Evolutionary conservation across 92 coral and sea anemone genomes (phyloP), one percentile per base, ranked within the genome.

Genomic region (Isaurus tuberculatus): DNA sequence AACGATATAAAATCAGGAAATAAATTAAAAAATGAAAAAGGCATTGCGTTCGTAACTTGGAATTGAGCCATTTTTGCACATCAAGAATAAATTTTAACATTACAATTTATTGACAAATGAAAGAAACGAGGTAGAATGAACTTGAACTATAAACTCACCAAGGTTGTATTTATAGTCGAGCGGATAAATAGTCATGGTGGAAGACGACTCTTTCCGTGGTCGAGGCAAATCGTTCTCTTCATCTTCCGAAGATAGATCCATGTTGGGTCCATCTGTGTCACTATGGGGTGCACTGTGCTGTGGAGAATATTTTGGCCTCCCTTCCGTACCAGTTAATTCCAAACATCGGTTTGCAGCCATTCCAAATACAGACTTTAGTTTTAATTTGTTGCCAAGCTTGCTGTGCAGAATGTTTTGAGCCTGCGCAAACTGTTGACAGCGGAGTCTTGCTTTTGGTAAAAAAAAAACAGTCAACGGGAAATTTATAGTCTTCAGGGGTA

Each of bases 141-240:
- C 63, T 53, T 17, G 63, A 53, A 53, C 4, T 3, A 15, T 5
- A 26, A 64, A 73, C 98, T 37, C 83, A 96, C 99, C 98, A 0
- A 94, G 92, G 90, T 86, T 92, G 72, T 96, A 96, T 53, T 96
- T 96, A 85, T 96, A 96, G 57, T 96, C 99, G 10, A 79, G 85
- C 32, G 98, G 92, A 43, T 90, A 81, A 57, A 96, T 94, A 9
- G 84, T 86, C 81, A 75, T 53, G 0, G 81, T 28, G 8, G 81
- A 53, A 19, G n/a, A 75, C 15, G 33, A 19, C 3, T 42, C 66
- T 20, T 10, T 31, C 14, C 32, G 31, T 23, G 48, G 17, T 19
- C 14, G 82, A 14, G 77, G 63, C 57, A 17, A 30, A 65, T 81
- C 78, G 14, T 33, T 65, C 27, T 72, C 90, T 81, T 48, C 84